Base-by-base conservation (phyloP, 2,797 vertebrate species). In the Aphelocoma californica region DNA sequence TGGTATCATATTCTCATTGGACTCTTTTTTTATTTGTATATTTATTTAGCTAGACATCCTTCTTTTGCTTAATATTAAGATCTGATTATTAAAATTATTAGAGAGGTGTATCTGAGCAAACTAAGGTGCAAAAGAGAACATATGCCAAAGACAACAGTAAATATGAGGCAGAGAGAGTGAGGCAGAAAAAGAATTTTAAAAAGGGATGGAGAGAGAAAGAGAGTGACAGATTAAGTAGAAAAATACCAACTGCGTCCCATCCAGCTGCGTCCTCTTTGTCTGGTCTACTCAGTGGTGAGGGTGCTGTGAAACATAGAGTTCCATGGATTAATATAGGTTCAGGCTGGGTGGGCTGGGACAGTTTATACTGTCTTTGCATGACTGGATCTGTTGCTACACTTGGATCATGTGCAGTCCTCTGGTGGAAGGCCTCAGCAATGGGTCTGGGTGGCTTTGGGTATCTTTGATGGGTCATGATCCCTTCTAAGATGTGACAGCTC, bases 391-490 rank as follows among this genome's bases (percentile, higher is more conserved):
- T 19, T 70, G 42, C 15, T 42, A 0, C 3, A 4, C 21, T 48
- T 34, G 34, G 34, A 56, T 23, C 42, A 18, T 0, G 0, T 16
- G 7, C 57, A 48, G 7, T 34, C 18, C 26, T 48, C 26, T 26
- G 48, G 31, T 31, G 42, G 20, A 54, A 42, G 10, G 65, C 7
- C 31, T 23, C 65, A 64, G 42, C 42, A 23, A 7, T 12, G 34
- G 48, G 14, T 34, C 48, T 23, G 48, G 26, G 24, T 16, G 42
- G 26, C 8, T 42, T 8, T 70, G 25, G 34, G 14, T 12, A 13
- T 4, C 17, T 29, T n/a, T 31, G 40, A 7, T 15, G 34, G 20
- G 48, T 21, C 31, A 8, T 5, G 48, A 26, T 15, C 54, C 15
- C 29, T 17, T 21, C 34, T 31, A 29, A 47, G 40, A 12, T 14